Evolutionary conservation across 2,888 invertebrate genomes (phyloP), one percentile per base, ranked within the genome.

Genomic region (Drosophila putrida): DNA sequence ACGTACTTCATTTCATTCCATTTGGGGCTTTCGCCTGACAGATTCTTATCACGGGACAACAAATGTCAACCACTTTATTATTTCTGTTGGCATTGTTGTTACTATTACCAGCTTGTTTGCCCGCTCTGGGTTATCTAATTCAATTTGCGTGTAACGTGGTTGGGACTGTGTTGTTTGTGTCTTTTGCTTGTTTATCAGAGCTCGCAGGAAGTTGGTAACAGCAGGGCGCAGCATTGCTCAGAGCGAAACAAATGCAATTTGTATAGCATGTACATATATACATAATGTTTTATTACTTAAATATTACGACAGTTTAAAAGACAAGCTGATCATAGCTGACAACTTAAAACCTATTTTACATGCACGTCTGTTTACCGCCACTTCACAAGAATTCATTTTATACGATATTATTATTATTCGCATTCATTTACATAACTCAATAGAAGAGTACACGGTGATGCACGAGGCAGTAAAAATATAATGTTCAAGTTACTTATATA

Each of bases 331-430:
- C 58, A 50, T 47, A 64, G 69, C 62, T 80, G 89, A 88, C 89
- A 89, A 80, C 71, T 80, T 84, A 82, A 89, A 80, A 74, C 75
- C 72, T 80, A 88, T 43, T 89, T 82, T 67, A 80, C 75, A 72
- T 82, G 86, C 86, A 85, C 88, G 80, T 89, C 89, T 89, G 89
- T 89, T 87, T 89, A 66, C 71, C 58, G 78, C 51, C 62, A 39
- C 15, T 70, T 47, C 63, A 33, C 57, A 58, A 51, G 69, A 80
- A 66, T 60, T 38, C 10, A 44, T 38, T 50, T 28, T 47, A 62
- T 57, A 47, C 57, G 27, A 20, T 55, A 55, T 27, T 46, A 47
- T 33, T 28, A 47, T 33, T 28, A 27, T 47, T 49, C 49, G 55
- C 46, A 39, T 55, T 55, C 71, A 86, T 82, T 82, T 88, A 78